Evolutionary conservation across 2,888 invertebrate species (phyloP), one percentile per base, ranked within the genome.

Genomic region (Caenorhabditis auriculariae): DNA sequence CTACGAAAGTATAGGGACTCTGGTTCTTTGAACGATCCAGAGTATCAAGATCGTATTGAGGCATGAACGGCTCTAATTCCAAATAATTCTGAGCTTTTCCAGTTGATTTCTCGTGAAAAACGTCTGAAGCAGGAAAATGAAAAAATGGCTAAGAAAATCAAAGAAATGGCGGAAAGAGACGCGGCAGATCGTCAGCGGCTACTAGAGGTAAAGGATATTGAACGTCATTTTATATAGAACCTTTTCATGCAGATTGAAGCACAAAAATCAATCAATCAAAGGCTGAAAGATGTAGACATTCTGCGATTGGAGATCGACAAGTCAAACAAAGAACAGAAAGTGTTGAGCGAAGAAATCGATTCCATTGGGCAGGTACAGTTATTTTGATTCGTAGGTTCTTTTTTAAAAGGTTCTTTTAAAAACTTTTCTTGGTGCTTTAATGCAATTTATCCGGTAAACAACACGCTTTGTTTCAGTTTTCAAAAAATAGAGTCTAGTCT

Each of bases 271-370:
- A 49, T 55, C 43, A 49, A 55, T 28, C n/a, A 39, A 4, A 39
- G 44, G 0, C 32, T 44, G 41, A 51, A 57, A 27, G 57, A 57
- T 12, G 37, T 29, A 23, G 57, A 57, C 39, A 21, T 57, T 21
- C 37, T 57, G 23, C 57, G 57, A 9, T 39, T 28, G 24, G 57
- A 57, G 27, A 47, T 51, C 29, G 57, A 57, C 5, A 39, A 41
- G 7, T 38, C 47, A 0, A 37, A 37, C 12, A 41, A 42, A 32
- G 57, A 57, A 21, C 41, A 96, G 83, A 95, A 96, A 81, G 93
- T 94, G 0, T 85, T 98, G 48, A 85, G 96, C 17, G 95, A 92
- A 82, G 98, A 98, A 84, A 95, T 98, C 93, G 96, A 98, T 82
- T 93, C 94, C 3, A 98, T 96, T 0, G 96, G 96, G 0, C 95